Base-by-base conservation (phyloP, 2,888 invertebrate genomes). In the Phasia obesa region DNA sequence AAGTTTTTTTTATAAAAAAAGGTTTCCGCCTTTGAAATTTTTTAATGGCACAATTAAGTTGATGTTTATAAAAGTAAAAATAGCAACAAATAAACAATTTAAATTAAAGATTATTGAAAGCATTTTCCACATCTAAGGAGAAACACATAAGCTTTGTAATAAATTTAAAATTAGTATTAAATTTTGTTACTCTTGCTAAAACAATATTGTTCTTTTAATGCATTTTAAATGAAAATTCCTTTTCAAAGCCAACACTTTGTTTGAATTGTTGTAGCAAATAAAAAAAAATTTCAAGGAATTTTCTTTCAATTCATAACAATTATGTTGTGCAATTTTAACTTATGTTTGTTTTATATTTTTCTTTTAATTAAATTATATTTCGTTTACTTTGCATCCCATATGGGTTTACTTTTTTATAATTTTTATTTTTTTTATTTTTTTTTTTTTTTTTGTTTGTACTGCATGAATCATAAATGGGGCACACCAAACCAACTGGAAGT, bases 401-500 rank as follows among this genome's bases (percentile, higher is more conserved):
- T 76, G 47, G 71, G 59, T 23, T 21, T 49, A 17, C 9, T 27
- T 27, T 55, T 7, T 0, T 15, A 35, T 44, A 17, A 7, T 44
- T 17, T 55, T 27, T 6, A 4, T 11, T 31, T 44, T 25, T 17
- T 27, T 55, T 7, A 2, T 15, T 59, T 44, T 25, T 13, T 44
- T 17, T 55, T 27, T 6, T n/a, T 11, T 31, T 44, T 25, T 17
- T 27, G n/a, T n/a, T 35, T 25, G 4, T 15, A 31, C 21, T 62
- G 38, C 35, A 55, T 77, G 73, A 77, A 49, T 81, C 81, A 81
- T 73, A 69, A 73, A 53, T 62, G 47, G 47, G 13, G 21, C 47
- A 47, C 19, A 38, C 2, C 55, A 38, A 64, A 7, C 53, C 44
- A 47, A 31, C 25, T 73, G 42, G 38, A 31, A 60, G 42, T 13